Conservation (phyloP, 2,888 invertebrate genomes). For the Trichopria drosophilae region DNA sequence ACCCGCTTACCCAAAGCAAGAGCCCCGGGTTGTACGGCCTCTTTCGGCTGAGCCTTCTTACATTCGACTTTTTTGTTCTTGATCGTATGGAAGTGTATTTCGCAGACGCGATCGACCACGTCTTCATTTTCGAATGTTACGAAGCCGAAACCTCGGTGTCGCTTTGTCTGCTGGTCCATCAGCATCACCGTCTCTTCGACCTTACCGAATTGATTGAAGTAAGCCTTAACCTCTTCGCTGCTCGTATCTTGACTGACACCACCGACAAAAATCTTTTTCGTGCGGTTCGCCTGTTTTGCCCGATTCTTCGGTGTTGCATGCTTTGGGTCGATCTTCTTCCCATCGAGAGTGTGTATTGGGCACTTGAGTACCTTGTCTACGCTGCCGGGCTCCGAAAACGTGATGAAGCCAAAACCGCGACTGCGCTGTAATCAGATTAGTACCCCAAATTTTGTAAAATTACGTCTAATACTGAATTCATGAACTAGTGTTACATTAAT, state of each 20-base stretch:
- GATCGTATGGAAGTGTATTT: conserved; percentile 89
- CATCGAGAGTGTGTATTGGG: conserved; percentile 87
- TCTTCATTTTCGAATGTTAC: conserved; percentile 91
- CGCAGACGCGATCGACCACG: conserved; percentile 89
- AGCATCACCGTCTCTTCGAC: conserved; percentile 92
- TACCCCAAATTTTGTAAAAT: too few species aligned
- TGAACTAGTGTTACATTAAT: too few species aligned
- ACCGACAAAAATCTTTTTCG: conserved; percentile 91
- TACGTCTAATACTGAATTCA: too few species aligned
- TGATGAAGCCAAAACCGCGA: conserved; percentile 92
- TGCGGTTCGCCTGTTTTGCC: conserved; percentile 81
- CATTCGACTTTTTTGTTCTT: conserved; percentile 91
- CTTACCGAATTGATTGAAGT: conserved; percentile 87
- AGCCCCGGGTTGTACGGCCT: conserved; percentile 77
- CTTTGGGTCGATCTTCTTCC: conserved; percentile 92
- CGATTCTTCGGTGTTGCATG: conserved; percentile 91
- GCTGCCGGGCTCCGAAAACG: conserved; percentile 86
- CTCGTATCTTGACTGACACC: conserved; percentile 91
- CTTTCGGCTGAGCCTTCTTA: conserved; percentile 90
- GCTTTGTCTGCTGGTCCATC: conserved; percentile 91
- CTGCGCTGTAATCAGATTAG: conserved; percentile 82
- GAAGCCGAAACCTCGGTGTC: conserved; percentile 88
- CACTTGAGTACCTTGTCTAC: conserved; percentile 90
- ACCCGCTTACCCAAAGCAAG: conserved; percentile 70
- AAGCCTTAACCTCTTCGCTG: conserved; percentile 86